Evolutionary conservation across 1,140 invertebrate genomes (phyloP), one percentile per base, ranked within the genome.

Genomic region (Aradophagus sp.): DNA sequence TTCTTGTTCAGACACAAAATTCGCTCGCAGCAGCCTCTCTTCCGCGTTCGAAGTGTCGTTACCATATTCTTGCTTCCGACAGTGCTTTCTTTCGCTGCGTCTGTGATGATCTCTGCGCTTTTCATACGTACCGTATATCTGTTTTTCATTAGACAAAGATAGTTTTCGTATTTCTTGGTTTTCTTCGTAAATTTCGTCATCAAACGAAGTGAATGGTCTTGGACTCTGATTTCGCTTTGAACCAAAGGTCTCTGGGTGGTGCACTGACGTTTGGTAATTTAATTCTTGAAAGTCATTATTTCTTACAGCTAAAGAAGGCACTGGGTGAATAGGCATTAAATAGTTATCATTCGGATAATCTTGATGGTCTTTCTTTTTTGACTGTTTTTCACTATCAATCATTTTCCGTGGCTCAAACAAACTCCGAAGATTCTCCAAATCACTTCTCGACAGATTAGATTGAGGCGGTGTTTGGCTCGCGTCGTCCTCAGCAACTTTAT

Each of bases 381-480:
- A 32, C 10, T 61, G 56, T 5, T 69, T 50, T 5, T 72, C 56
- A 10, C 10, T 32, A n/a, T 67, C 62, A 11, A 62, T 62, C 42
- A 31, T 61, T 12, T 56, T 61, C 10, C 62, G 32, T 2, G 69
- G 69, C 11, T 72, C 69, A 32, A 67, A 67, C 19, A 62, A 17
- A 53, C 38, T 67, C 45, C 56, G 56, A n/a, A 73, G 69, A 53
- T 58, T 67, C 39, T 73, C 69, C 52, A 67, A 73, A 58, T 73
- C 62, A 14, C 62, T 58, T 62, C 69, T 56, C 10, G 62, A 59
- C n/a, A 71, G 68, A 59, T 71, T 71, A 44, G 68, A 71, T 47
- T 71, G 68, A 20, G 68, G 53, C 31, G 53, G 59, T 34, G 53
- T 34, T 11, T 53, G 45, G 29, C 47, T 65, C 10, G 45, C 38